Conservation (phyloP, 2,888 invertebrate genomes). For the Plutella xylostella region DNA sequence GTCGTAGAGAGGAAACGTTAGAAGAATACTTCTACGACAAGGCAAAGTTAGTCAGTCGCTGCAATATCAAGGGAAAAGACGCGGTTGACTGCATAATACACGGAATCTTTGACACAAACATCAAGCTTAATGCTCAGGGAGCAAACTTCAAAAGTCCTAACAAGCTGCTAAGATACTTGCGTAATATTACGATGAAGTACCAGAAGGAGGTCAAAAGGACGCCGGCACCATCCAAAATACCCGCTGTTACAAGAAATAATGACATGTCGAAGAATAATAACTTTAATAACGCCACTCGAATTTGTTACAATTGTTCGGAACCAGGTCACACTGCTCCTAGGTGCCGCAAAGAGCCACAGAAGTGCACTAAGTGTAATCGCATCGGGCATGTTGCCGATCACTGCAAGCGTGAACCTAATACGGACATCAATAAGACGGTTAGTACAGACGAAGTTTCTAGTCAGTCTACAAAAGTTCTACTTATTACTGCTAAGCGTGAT, state of each 20-base stretch:
- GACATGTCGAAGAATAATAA: too few species aligned
- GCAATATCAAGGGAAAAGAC: constrained; percentile 14
- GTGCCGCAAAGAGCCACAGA: not conserved
- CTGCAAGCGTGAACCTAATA: too few species aligned
- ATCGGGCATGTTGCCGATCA: not conserved
- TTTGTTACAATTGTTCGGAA: constrained; percentile 5
- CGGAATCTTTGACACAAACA: constrained; percentile 16
- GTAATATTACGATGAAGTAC: not conserved
- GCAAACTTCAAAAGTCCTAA: not conserved
- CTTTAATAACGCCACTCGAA: not conserved
- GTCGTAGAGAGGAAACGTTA: constrained; percentile 5
- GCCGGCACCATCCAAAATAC: not conserved
- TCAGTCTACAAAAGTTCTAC: not conserved
- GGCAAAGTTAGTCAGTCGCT: constrained; percentile 10
- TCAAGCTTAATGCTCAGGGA: constrained; percentile 15
- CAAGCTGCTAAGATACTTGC: not conserved
- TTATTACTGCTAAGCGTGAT: not conserved
- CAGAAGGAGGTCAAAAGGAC: not conserved
- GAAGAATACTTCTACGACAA: constrained; percentile 15
- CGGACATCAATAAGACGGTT: too few species aligned
- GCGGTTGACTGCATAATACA: constrained; percentile 18
- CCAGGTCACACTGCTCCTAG: constrained; percentile 2
- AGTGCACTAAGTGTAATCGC: constrained; percentile 1
- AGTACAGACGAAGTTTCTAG: not conserved
- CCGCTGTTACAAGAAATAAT: not conserved